These are phyloP conservation scores for Tringa solitaria DNA, from an alignment of 2,113 vertebrate genomes.

Conservation along the genomic window DNA sequence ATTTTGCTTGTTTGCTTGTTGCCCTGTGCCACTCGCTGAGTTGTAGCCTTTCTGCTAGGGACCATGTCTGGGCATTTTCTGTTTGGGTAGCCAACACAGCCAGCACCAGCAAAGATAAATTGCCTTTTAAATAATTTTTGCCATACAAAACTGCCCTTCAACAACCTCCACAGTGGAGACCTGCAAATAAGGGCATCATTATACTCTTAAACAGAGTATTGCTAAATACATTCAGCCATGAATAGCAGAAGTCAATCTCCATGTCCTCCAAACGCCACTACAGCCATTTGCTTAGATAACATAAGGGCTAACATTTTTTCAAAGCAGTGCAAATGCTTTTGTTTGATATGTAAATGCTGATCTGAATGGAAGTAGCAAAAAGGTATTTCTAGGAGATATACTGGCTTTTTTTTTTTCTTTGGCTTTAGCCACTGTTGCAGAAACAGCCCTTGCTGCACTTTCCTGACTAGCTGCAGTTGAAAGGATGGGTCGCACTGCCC, in stretches of 20 bases:
- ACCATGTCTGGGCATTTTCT: background rate
- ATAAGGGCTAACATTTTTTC: background rate
- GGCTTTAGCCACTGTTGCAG: background rate
- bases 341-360: background rate
- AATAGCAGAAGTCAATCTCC: background rate
- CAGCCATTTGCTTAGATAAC: background rate
- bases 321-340: background rate
- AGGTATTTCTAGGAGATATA: background rate
- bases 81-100: background rate
- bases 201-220: background rate
- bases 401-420: background rate
- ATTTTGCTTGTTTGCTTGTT: background rate
- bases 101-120: background rate
- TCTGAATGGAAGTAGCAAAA: background rate
- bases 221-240: background rate
- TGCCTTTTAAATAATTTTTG: background rate
- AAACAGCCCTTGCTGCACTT: background rate
- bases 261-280: background rate
- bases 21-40: rapidly evolving
- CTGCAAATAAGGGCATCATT: background rate
- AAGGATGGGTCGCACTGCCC: background rate
- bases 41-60: background rate
- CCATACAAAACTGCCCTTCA: background rate
- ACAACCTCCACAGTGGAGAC: background rate
- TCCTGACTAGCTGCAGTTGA: background rate